Evolutionary conservation across 2,888 invertebrate genomes (phyloP).

Genomic region (Muschampia plurimacula): DNA sequence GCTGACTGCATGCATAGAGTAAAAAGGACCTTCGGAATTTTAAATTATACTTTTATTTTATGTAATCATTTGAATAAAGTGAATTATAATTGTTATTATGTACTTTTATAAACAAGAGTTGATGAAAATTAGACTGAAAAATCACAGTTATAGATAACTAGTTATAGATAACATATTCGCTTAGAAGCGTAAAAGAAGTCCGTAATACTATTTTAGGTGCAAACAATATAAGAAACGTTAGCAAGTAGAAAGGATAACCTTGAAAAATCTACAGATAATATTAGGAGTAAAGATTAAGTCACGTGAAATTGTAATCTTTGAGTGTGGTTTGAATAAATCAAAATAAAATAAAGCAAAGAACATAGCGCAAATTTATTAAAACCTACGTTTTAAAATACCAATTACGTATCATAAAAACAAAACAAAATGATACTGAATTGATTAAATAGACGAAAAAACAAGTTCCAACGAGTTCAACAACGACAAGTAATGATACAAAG

Average conservation of each 20-base stretch:
- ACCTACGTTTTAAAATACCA: background rate
- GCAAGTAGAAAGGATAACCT: constrained; percentile 51
- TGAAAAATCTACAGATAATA: constrained; percentile 51
- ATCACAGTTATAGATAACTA: too few relatives aligned
- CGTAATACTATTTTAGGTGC: constrained; percentile 1
- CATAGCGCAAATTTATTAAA: background rate
- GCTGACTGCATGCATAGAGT: too few relatives aligned
- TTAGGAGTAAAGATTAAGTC: constrained; percentile 41
- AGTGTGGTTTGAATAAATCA: background rate
- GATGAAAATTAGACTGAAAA: too few relatives aligned
- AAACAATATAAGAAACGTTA: constrained; percentile 14
- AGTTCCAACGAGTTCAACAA: background rate
- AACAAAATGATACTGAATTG: background rate
- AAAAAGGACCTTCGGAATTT: too few relatives aligned
- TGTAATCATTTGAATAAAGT: too few relatives aligned
- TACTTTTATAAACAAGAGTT: too few relatives aligned
- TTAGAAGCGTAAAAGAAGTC: background rate
- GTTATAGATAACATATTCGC: too few relatives aligned
- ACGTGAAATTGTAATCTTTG: constrained; percentile 33
- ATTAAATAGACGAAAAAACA: background rate
- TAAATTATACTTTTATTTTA: too few relatives aligned
- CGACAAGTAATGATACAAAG: background rate
- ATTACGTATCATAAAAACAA: background rate
- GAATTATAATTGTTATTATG: too few relatives aligned
- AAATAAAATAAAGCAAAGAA: background rate